phyloP scores from a whole-genome alignment of 64 coral and sea anemone genomes.

The Cladopsammia gracilis region DNA sequence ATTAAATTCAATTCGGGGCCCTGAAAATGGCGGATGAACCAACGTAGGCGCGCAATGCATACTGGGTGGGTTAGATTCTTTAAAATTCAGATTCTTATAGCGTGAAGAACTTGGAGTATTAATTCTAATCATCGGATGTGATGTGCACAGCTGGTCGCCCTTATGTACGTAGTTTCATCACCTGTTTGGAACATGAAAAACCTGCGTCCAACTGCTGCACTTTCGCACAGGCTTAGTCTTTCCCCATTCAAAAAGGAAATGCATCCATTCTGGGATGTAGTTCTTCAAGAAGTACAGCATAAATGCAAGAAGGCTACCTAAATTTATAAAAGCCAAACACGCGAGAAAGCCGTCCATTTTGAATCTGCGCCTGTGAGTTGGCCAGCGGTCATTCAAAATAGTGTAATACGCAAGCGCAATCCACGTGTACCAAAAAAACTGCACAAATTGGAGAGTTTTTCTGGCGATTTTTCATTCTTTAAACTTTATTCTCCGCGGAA shows the following conservation, averaged over 20 bases:
- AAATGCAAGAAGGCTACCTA: conserved; percentile 50
- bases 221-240: conserved; percentile 68
- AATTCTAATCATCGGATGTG: too few relatives aligned
- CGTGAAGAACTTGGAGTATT: too few relatives aligned
- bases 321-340: conserved; percentile 68
- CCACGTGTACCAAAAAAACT: conserved; percentile 91
- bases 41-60: too few relatives aligned
- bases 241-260: conserved; percentile 83
- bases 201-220: conserved; percentile 11
- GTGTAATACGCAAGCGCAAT: conserved; percentile 93
- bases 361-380: background rate
- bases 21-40: too few relatives aligned
- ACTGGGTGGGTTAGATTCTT: too few relatives aligned
- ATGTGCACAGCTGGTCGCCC: background rate
- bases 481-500: background rate
- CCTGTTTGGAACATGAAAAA: conserved; percentile 92
- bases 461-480: background rate
- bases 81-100: too few relatives aligned
- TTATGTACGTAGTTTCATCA: conserved; percentile 13
- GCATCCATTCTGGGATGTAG: conserved; percentile 70
- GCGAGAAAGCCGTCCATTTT: conserved; percentile 71
- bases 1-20: too few relatives aligned
- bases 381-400: conserved; percentile 38
- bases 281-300: conserved; percentile 71
- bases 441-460: background rate